Percentiles rank a stretch among this genome's conserved stretches.
Evolutionary conservation across 1,140 invertebrate species (phyloP).

Genomic region (Ceratina australensis): DNA sequence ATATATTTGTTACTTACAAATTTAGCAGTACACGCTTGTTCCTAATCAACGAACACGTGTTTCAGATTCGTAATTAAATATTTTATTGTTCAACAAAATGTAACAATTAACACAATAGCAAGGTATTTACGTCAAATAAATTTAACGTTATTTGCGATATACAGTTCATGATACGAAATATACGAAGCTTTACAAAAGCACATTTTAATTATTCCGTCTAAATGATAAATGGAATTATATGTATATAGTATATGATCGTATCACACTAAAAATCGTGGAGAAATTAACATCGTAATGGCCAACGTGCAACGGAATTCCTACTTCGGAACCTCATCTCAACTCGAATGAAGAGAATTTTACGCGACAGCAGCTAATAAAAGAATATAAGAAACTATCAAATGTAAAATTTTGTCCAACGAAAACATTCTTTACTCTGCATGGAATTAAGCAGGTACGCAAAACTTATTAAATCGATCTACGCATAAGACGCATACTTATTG

Average conservation of each 20-base stretch:
- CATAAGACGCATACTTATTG: slow-evolving; percentile 53
- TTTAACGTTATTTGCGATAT: slow-evolving; percentile 45
- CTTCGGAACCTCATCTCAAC: background rate
- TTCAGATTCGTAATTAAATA: slow-evolving; percentile 63
- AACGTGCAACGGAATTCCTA: slow-evolving; percentile 3
- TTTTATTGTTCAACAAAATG: slow-evolving; percentile 75
- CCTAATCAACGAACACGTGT: background rate
- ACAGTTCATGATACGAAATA: slow-evolving; percentile 33
- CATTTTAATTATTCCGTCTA: slow-evolving; percentile 23
- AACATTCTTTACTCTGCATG: slow-evolving; percentile 49
- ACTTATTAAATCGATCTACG: slow-evolving; percentile 48
- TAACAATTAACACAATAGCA: slow-evolving; percentile 67
- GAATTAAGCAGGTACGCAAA: slow-evolving; percentile 72
- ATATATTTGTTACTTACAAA: slow-evolving; percentile 46
- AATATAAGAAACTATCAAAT: background rate
- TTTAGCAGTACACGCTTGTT: background rate
- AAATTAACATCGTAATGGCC: slow-evolving; percentile 13
- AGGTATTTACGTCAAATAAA: slow-evolving; percentile 49
- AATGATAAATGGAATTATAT: too few relatives aligned
- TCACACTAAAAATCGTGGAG: slow-evolving; percentile 21
- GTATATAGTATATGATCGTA: slow-evolving; percentile 10
- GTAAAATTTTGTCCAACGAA: background rate
- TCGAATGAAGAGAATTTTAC: slow-evolving; percentile 1
- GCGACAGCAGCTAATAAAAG: slow-evolving; percentile 1
- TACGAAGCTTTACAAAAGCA: slow-evolving; percentile 33